phyloP scores from a whole-genome alignment of 2,113 vertebrate genomes.

The Brachyhypopomus occidentalis region DNA sequence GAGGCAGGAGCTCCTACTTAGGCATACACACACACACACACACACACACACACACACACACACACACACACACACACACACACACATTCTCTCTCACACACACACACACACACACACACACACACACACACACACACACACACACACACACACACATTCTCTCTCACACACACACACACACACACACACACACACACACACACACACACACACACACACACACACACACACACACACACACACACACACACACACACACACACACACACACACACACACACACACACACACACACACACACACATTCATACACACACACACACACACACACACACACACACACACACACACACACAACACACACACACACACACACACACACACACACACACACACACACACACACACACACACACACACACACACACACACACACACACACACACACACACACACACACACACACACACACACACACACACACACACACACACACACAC shows the following conservation, averaged over 20 bases:
- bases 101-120: background rate
- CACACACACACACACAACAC: too few species aligned
- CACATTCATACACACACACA: background rate
- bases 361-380: background rate
- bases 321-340: background rate
- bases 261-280: background rate
- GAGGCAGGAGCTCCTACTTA: too few species aligned
- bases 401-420: background rate
- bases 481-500: background rate
- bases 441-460: background rate
- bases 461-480: background rate
- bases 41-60: too few species aligned
- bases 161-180: background rate
- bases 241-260: background rate
- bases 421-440: background rate
- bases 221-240: background rate
- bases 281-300: background rate
- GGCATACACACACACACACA: too few species aligned
- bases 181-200: background rate
- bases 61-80: too few species aligned
- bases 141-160: background rate
- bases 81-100: background rate
- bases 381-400: background rate
- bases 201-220: background rate
- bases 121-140: background rate